These are phyloP conservation scores for Oreocharis arfaki DNA, from an alignment of 2,113 vertebrate genomes.

Conservation along the genomic window DNA sequence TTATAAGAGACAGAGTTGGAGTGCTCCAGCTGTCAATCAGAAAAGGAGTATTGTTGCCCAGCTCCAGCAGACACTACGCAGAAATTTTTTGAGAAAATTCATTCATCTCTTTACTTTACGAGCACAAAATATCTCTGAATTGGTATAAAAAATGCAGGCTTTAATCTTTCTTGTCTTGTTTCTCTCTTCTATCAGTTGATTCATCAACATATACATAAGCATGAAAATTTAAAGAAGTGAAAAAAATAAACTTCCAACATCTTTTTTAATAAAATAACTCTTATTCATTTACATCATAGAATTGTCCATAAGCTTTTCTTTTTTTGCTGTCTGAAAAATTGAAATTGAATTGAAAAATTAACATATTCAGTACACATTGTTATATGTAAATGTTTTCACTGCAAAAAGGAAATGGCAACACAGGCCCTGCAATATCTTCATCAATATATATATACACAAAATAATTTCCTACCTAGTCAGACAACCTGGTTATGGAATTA, in stretches of 20 bases:
- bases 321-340: background rate
- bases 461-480: background rate
- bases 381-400: background rate
- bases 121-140: background rate
- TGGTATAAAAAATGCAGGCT: background rate
- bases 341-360: background rate
- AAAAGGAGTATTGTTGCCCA: background rate
- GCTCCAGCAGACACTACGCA: background rate
- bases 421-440: background rate
- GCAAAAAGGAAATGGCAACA: background rate
- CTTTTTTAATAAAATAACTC: background rate
- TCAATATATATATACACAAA: background rate
- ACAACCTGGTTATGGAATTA: background rate
- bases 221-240: background rate
- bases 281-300: background rate
- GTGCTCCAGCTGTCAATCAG: conserved; percentile 26
- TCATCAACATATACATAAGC: background rate
- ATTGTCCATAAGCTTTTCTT: background rate
- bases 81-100: background rate
- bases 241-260: rapidly evolving
- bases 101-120: background rate
- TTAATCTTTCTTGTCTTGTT: background rate
- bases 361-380: background rate
- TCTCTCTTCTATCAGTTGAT: background rate
- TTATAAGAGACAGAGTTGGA: conserved; percentile 46